Base-by-base conservation (phyloP, 2,113 vertebrate genomes). In the Dicentrarchus labrax region DNA sequence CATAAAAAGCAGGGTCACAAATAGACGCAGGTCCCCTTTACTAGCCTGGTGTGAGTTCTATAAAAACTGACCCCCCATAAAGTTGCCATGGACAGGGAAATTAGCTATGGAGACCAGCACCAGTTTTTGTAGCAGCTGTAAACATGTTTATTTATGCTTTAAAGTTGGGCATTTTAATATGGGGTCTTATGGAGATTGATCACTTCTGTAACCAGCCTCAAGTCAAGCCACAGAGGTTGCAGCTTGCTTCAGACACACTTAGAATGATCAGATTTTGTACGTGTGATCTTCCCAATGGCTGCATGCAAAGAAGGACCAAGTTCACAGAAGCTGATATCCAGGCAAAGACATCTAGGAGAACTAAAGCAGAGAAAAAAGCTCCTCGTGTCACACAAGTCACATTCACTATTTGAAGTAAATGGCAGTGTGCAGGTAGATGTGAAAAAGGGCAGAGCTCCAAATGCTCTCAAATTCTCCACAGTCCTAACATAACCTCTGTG, bases 401-500 rank as follows among this genome's bases (percentile, higher is more conserved):
- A 67, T 30, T 64, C 43, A n/a, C 48, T 72, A 53, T 72, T 39
- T 74, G 36, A 24, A 75, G 64, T 10, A 2, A 38, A 41, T 51
- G 22, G 30, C 17, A 45, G 36, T 17, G 36, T 47, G 83, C 50
- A 72, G 78, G n/a, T 48, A 36, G 15, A 61, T 71, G 65, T 86
- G 41, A 66, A 76, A 71, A 66, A 61, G 45, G 22, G 71, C 61
- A n/a, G 9, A 36, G 39, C 12, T 70, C 30, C 13, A 24, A 66
- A 41, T 57, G 45, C 67, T 64, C 54, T 74, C 41, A 45, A 39
- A 57, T 47, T 39, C 60, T 76, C 50, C 53, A 67, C 11, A 56
- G 41, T 79, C 77, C 62, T 79, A 45, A 66, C 0, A 77, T 75
- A 82, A 77, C 59, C 54, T 68, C 75, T 62, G n/a, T 8, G 74